A percentile compares a stretch with the other conserved stretches of the same genome.
Conservation (phyloP, 2,888 invertebrate genomes). For the Cordilura impudica region DNA sequence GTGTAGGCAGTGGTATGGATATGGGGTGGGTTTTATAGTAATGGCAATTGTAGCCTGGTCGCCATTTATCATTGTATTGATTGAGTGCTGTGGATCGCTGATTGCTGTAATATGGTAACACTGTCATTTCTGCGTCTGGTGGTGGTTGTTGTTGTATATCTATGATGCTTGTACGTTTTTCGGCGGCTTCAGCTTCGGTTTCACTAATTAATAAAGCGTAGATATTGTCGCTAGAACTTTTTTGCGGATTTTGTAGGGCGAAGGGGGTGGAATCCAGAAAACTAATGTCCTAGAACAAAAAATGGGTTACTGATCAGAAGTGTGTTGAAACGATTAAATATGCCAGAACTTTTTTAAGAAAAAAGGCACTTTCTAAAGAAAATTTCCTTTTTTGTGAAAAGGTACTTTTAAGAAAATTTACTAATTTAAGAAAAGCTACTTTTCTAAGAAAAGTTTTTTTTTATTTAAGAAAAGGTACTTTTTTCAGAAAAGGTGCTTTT, state of each 20-base stretch:
- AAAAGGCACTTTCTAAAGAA: not conserved
- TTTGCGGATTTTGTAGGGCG: constrained; percentile 49
- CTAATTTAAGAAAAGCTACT: too few species aligned
- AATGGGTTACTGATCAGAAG: too few species aligned
- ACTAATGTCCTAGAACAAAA: constrained; percentile 65
- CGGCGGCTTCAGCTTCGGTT: constrained; percentile 58
- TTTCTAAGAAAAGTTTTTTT: too few species aligned
- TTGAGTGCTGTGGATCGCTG: constrained; percentile 25
- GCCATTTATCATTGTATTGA: constrained; percentile 71
- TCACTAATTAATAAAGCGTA: constrained; percentile 65
- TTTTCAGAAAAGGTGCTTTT: too few species aligned
- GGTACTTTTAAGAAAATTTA: not conserved
- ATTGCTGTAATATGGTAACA: constrained; percentile 15
- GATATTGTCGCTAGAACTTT: constrained; percentile 65
- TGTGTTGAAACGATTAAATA: too few species aligned
- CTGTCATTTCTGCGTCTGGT: constrained; percentile 31
- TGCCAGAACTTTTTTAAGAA: too few species aligned
- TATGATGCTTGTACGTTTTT: constrained; percentile 26
- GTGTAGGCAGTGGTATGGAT: constrained; percentile 71
- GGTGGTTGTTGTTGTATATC: constrained; percentile 36
- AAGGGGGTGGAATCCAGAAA: constrained; percentile 63
- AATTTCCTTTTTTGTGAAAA: not conserved
- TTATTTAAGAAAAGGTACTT: too few species aligned
- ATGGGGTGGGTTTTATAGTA: constrained; percentile 65
- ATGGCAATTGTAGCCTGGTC: constrained; percentile 51